These are phyloP conservation scores for Trichopria drosophilae DNA, from an alignment of 2,888 invertebrate genomes.

Conservation along the genomic window DNA sequence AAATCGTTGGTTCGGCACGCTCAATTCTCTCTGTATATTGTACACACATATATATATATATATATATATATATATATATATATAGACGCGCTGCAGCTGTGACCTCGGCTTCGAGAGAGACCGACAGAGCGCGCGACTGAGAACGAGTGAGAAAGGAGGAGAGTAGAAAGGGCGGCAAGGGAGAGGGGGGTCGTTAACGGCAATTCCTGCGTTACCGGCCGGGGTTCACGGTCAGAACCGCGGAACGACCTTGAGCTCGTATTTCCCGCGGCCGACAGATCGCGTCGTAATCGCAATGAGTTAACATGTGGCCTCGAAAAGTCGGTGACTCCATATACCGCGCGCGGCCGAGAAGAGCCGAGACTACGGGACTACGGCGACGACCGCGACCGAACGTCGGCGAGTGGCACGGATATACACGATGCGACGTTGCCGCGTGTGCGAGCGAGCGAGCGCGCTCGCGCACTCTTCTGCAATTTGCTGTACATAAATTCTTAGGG, in stretches of 20 bases:
- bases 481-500: too few relatives aligned
- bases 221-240: conserved; percentile 45
- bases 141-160: too few relatives aligned
- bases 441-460: too few relatives aligned
- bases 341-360: conserved; percentile 15
- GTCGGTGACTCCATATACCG: conserved; percentile 54
- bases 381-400: conserved; percentile 41
- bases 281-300: conserved; percentile 55
- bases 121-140: too few relatives aligned
- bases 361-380: conserved; percentile 15
- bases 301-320: conserved; percentile 57
- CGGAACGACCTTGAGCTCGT: conserved; percentile 53
- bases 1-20: too few relatives aligned
- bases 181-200: conserved; percentile 31
- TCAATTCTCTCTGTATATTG: too few relatives aligned
- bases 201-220: conserved; percentile 50
- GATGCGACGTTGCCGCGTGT: conserved; percentile 49
- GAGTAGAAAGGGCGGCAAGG: conserved; percentile 11
- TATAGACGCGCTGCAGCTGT: too few relatives aligned
- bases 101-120: too few relatives aligned
- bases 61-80: too few relatives aligned
- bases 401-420: too few relatives aligned
- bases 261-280: conserved; percentile 56
- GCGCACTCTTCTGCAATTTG: too few relatives aligned
- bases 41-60: too few relatives aligned